Evolutionary conservation across 2,797 vertebrate species (phyloP).

Genomic region (Sylvia borin): DNA sequence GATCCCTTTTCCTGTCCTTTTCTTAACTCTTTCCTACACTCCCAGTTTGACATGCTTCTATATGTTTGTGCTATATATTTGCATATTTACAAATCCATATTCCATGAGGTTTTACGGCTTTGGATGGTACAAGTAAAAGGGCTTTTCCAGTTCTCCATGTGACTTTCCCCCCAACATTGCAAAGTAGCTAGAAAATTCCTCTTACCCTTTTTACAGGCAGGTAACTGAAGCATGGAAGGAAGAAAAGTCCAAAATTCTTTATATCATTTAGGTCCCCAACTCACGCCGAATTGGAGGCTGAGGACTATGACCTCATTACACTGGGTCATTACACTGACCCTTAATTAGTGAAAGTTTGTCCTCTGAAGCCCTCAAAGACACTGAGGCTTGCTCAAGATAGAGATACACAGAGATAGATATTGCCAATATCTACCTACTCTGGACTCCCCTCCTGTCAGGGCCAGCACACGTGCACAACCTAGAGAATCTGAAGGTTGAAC

Average conservation of each 20-base stretch:
- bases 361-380: neutral
- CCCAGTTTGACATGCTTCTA: neutral
- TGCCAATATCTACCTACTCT: neutral
- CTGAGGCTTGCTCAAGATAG: neutral
- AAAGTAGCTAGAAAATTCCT: neutral
- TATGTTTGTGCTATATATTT: neutral
- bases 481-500: neutral
- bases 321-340: neutral
- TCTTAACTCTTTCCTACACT: neutral
- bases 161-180: neutral
- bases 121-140: neutral
- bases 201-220: neutral
- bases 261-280: neutral
- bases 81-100: neutral
- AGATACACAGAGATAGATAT: neutral
- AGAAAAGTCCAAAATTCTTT: neutral
- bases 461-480: rapidly evolving
- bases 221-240: neutral
- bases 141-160: neutral
- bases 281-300: neutral
- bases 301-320: neutral
- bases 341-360: neutral
- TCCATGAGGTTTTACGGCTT: neutral
- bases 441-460: neutral
- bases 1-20: neutral